A percentile compares a stretch with the other conserved stretches of the same genome.
phyloP scores from a whole-genome alignment of 1,140 invertebrate genomes.

The Zaprionus capensis region DNA sequence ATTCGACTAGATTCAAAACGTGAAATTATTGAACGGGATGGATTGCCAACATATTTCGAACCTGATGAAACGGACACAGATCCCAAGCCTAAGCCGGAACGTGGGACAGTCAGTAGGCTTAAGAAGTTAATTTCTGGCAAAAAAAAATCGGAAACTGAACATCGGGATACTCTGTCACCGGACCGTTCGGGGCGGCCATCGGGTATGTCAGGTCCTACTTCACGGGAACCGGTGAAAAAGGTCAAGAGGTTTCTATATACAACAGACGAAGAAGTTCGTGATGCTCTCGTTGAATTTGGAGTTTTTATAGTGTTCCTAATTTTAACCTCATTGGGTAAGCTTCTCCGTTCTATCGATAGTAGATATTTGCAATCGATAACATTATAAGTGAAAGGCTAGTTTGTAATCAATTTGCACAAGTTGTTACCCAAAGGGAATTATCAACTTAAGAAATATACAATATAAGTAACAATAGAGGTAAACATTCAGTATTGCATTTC shows the following conservation, averaged over 20 bases:
- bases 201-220: not conserved
- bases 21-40: too few relatives aligned
- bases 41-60: not conserved
- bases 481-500: too few relatives aligned
- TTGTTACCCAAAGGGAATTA: not conserved
- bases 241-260: conserved; percentile 57
- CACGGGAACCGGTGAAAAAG: not conserved
- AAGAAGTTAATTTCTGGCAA: too few relatives aligned
- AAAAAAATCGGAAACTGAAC: too few relatives aligned
- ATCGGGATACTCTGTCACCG: too few relatives aligned
- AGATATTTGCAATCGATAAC: not conserved
- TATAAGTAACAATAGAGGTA: too few relatives aligned
- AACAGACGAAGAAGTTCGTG: conserved; percentile 68
- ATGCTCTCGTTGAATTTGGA: conserved; percentile 63
- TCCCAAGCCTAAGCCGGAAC: not conserved
- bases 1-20: too few relatives aligned
- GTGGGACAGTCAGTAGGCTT: too few relatives aligned
- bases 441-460: too few relatives aligned
- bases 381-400: not conserved
- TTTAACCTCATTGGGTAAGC: conserved; percentile 69
- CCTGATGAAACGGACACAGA: not conserved
- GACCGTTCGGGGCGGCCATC: too few relatives aligned
- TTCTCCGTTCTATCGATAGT: not conserved
- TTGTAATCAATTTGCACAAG: too few relatives aligned
- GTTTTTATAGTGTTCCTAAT: conserved; percentile 74